Evolutionary conservation across 35 echinoderm and acorn worm genomes (phyloP).

Genomic region (Stichopus chloronotus): DNA sequence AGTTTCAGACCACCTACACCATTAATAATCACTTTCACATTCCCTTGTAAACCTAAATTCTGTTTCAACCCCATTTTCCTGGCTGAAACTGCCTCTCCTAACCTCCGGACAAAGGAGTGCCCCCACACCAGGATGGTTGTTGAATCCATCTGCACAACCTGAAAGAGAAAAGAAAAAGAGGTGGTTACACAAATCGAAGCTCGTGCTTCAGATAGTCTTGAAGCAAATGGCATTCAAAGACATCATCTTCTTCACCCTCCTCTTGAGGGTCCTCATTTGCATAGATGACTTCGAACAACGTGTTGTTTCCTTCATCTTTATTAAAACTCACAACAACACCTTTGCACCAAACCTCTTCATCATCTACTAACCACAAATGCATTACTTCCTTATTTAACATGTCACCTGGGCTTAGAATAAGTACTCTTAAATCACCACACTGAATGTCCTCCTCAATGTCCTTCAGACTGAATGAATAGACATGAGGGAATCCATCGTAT

Average conservation of each 20-base stretch:
- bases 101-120: constrained; percentile 34
- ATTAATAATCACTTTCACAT: neutral
- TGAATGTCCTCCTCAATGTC: constrained; percentile 20
- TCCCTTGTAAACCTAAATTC: neutral
- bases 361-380: constrained; percentile 43
- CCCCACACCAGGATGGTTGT: neutral
- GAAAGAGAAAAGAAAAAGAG: neutral
- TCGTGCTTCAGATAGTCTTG: constrained; percentile 33
- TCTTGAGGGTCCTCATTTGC: neutral
- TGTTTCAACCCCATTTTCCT: neutral
- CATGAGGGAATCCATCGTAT: neutral
- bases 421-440: neutral
- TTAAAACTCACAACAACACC: constrained; percentile 19
- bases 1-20: constrained; percentile 10
- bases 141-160: constrained; percentile 28
- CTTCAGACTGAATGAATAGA: neutral
- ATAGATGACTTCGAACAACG: constrained; percentile 25
- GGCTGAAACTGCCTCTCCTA: constrained; percentile 41
- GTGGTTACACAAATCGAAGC: neutral
- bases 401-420: neutral
- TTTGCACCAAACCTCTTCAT: constrained; percentile 40
- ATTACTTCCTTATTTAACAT: neutral
- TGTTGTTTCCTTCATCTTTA: neutral
- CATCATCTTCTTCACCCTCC: constrained; percentile 33
- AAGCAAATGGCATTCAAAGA: neutral